Evolutionary conservation across 2,113 vertebrate genomes (phyloP).

Genomic region (Microtus montanus): DNA sequence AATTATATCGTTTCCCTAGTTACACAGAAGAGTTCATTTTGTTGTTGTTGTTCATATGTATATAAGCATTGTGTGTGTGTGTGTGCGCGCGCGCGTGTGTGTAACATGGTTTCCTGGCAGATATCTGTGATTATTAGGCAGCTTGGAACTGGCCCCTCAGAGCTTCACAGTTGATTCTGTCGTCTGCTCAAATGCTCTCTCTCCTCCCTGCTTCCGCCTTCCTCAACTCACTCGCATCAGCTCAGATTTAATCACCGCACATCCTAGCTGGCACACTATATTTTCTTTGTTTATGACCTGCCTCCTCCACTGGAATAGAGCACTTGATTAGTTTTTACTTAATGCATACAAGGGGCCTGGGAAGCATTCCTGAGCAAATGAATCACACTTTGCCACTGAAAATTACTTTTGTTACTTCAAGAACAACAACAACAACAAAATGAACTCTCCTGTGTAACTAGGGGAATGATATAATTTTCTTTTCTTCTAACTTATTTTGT

Average conservation of each 20-base stretch:
- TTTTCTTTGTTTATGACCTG: neutral
- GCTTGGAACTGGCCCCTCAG: neutral
- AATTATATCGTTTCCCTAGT: neutral
- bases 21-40: neutral
- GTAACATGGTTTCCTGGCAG: constrained; percentile 12
- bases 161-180: neutral
- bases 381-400: constrained; percentile 19
- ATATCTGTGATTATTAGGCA: neutral
- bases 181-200: neutral
- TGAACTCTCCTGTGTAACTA: neutral
- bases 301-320: neutral
- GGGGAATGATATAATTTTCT: neutral
- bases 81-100: neutral
- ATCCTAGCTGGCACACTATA: neutral
- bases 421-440: neutral
- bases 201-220: neutral
- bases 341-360: neutral
- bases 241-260: neutral
- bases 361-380: neutral
- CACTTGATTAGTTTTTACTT: neutral
- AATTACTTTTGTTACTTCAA: constrained; percentile 22
- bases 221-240: neutral
- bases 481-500: neutral
- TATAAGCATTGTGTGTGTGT: neutral
- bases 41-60: neutral